Percentiles rank a stretch among this genome's conserved stretches.
Conservation (phyloP, 2,797 vertebrate genomes). For the Sciurus vulgaris region DNA sequence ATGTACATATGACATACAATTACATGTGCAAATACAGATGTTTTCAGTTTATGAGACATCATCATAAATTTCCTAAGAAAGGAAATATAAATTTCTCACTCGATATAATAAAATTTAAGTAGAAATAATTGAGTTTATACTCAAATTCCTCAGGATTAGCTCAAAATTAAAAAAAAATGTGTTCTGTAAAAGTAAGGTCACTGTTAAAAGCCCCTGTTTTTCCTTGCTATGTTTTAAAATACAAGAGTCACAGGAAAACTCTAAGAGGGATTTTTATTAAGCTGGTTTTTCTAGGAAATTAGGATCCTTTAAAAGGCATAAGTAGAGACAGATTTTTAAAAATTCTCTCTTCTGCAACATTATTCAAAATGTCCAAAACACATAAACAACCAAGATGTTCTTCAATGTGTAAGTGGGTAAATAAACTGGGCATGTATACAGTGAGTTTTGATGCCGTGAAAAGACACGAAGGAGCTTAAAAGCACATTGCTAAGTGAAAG, state of each 20-base stretch:
- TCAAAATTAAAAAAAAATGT: slow-evolving; percentile 62
- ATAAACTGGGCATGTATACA: neutral
- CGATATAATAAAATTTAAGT: slow-evolving; percentile 55
- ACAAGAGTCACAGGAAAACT: neutral
- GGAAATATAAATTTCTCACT: slow-evolving; percentile 50
- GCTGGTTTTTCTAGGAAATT: slow-evolving; percentile 45
- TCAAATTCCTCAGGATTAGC: slow-evolving; percentile 29
- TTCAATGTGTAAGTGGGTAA: slow-evolving; percentile 3
- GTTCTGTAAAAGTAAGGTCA: slow-evolving; percentile 25
- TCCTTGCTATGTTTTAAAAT: slow-evolving; percentile 55
- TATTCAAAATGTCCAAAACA: slow-evolving; percentile 2
- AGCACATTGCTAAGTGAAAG: neutral
- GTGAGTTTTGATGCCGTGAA: neutral
- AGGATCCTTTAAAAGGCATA: slow-evolving; percentile 12
- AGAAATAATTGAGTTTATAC: slow-evolving; percentile 58
- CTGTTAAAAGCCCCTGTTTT: neutral
- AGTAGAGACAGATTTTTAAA: neutral
- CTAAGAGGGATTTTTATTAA: neutral
- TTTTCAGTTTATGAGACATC: neutral
- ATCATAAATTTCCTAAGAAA: slow-evolving; percentile 63
- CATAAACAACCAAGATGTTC: neutral
- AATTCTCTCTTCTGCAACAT: slow-evolving; percentile 38
- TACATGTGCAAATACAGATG: neutral
- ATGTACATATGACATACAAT: neutral
- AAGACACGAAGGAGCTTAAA: neutral